A percentile compares a stretch with the other conserved stretches of the same genome.
These are phyloP conservation scores for Helogale parvula DNA, from an alignment of 2,113 vertebrate genomes.

Conservation along the genomic window DNA sequence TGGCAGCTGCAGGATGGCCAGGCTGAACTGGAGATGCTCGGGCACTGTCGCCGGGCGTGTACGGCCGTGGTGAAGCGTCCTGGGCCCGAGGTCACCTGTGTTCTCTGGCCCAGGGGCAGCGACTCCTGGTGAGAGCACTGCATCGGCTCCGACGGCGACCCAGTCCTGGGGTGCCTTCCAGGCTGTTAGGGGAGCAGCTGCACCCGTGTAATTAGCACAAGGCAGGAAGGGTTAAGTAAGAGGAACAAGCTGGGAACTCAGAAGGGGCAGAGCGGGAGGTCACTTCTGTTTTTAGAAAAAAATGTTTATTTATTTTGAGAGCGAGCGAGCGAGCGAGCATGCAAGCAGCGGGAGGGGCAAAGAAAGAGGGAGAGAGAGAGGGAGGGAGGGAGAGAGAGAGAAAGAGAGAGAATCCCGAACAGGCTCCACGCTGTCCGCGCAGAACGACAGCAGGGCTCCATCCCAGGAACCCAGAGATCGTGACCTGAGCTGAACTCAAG, in stretches of 20 bases:
- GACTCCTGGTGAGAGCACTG: not conserved
- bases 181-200: not conserved
- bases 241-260: not conserved
- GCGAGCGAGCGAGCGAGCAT: no score
- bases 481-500: no score
- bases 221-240: not conserved
- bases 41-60: accelerated
- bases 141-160: not conserved
- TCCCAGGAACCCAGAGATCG: no score
- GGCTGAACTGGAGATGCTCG: no score
- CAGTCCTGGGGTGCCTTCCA: not conserved
- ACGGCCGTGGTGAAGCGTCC: not conserved
- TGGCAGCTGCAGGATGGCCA: accelerated
- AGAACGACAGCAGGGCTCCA: no score
- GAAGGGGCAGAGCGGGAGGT: not conserved
- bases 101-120: not conserved
- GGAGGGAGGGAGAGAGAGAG: no score
- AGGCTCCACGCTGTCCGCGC: no score
- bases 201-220: not conserved
- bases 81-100: not conserved
- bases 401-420: no score
- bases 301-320: no score
- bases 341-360: no score
- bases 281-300: not conserved
- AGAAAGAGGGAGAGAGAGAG: no score